A percentile compares a stretch with the other conserved stretches of the same genome.
Conservation (phyloP, 2,888 invertebrate genomes). For the Orchestes rusci region DNA sequence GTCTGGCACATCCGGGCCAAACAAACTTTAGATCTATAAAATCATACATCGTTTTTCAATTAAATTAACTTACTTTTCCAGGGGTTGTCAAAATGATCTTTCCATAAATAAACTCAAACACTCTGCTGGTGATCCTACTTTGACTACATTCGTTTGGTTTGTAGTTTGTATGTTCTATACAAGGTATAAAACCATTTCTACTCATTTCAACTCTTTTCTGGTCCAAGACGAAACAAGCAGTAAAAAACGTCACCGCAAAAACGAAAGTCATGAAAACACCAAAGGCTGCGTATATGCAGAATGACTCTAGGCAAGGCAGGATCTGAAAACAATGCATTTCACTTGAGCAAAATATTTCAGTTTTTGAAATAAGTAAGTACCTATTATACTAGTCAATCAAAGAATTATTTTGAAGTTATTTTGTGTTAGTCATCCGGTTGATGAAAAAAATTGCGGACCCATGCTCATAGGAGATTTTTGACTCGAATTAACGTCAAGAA, state of each 20-base stretch:
- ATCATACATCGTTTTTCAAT: no score
- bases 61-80: conserved; percentile 50
- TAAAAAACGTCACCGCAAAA: conserved; percentile 74
- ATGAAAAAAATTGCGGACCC: no score
- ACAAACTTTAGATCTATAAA: no score
- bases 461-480: no score
- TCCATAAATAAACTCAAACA: conserved; percentile 55
- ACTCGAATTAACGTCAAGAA: no score
- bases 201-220: conserved; percentile 55
- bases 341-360: no score
- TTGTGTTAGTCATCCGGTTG: no score
- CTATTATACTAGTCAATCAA: no score
- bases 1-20: no score
- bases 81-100: conserved; percentile 58
- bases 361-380: no score
- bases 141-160: conserved; percentile 50
- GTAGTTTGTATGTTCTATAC: conserved; percentile 54
- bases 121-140: conserved; percentile 50
- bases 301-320: conserved; percentile 72
- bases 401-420: no score
- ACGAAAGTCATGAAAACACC: conserved; percentile 70
- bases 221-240: conserved; percentile 69
- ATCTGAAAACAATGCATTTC: conserved; percentile 51
- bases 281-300: conserved; percentile 72
- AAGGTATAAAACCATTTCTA: conserved; percentile 61